A percentile compares a stretch with the other conserved stretches of the same genome.
These are phyloP conservation scores for Cephus pulcher DNA, from an alignment of 2,888 invertebrate species.

Conservation along the genomic window DNA sequence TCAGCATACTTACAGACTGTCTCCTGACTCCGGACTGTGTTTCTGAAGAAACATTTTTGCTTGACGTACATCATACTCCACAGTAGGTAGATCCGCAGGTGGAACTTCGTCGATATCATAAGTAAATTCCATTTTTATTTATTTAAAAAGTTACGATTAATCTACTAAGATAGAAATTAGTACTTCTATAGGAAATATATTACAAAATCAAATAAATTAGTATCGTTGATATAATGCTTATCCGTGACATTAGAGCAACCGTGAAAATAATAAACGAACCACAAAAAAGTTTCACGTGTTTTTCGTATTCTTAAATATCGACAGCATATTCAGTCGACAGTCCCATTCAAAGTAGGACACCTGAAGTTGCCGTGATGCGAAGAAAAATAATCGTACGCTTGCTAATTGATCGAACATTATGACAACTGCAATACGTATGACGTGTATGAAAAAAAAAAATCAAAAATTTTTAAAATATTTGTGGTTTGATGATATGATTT, in stretches of 20 bases:
- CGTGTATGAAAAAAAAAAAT: too few relatives aligned
- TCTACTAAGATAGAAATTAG: not conserved
- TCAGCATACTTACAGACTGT: conserved; percentile 69
- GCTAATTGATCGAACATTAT: too few relatives aligned
- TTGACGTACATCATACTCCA: conserved; percentile 70
- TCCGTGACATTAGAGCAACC: not conserved
- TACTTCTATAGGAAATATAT: not conserved
- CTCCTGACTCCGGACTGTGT: conserved; percentile 73
- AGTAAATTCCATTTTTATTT: conserved; percentile 44
- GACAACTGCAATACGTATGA: too few relatives aligned
- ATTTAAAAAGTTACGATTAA: not conserved
- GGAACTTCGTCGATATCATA: conserved; percentile 46
- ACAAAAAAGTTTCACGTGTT: not conserved
- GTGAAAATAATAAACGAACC: not conserved
- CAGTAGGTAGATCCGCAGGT: conserved; percentile 46
- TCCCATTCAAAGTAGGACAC: not conserved
- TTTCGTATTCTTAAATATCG: not conserved
- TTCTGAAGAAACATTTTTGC: conserved; percentile 75
- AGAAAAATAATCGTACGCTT: too few relatives aligned
- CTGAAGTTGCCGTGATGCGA: not conserved
- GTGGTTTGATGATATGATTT: not conserved
- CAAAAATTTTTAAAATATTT: not conserved
- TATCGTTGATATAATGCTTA: not conserved
- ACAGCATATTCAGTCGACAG: not conserved
- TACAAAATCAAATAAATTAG: not conserved